A percentile compares a stretch with the other conserved stretches of the same genome.
Conservation (phyloP, 2,113 vertebrate genomes). For the Trochalopteron elliotii region DNA sequence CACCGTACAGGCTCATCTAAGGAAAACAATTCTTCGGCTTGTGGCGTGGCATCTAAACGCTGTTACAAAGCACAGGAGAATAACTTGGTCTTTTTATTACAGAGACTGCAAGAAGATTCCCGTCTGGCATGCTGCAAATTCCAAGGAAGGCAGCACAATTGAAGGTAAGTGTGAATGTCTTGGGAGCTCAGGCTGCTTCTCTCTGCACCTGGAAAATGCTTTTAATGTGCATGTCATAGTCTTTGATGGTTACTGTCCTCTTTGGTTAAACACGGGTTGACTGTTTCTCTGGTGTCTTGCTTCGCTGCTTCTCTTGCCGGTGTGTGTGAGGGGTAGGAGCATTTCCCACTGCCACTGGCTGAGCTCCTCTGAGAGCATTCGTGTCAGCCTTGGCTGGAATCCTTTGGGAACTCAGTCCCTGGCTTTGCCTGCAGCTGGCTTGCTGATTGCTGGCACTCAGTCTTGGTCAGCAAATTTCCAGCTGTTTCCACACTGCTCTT, state of each 20-base stretch:
- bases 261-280: background rate
- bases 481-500: background rate
- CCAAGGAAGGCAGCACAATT: background rate
- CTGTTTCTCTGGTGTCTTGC: background rate
- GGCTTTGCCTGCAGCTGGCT: background rate
- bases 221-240: fast-evolving
- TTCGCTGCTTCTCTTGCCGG: background rate
- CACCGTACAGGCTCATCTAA: background rate
- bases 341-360: background rate
- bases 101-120: background rate
- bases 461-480: background rate
- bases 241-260: background rate
- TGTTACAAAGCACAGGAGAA: background rate
- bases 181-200: background rate
- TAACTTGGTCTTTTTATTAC: background rate
- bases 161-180: background rate
- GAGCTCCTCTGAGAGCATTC: background rate
- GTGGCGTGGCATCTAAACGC: background rate
- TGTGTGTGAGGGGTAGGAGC: background rate
- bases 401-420: background rate
- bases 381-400: background rate
- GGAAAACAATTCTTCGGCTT: background rate
- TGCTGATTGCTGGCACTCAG: background rate
- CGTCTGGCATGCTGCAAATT: background rate
- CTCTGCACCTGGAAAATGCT: background rate